phyloP scores from a whole-genome alignment of 2,113 vertebrate genomes.

The Beaufortia kweichowensis region DNA sequence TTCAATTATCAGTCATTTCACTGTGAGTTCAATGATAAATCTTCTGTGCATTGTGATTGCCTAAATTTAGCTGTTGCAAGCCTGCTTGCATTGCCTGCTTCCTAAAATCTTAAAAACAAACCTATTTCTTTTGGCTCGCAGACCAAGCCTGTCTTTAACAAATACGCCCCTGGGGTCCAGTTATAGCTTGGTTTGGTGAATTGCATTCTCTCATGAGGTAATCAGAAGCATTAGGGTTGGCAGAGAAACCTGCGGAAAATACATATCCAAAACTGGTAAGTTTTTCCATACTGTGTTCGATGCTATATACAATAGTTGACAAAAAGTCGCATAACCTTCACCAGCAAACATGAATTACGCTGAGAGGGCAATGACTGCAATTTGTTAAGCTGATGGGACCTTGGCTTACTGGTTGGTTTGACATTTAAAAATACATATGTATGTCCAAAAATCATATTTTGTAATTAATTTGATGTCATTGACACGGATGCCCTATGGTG shows the following conservation, averaged over 20 bases:
- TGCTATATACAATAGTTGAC: constrained; percentile 36
- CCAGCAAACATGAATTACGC: constrained; percentile 18
- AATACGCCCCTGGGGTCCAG: constrained; percentile 38
- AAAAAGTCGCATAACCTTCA: constrained; percentile 31
- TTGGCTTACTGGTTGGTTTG: constrained; percentile 1
- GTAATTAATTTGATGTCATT: background rate
- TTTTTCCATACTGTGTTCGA: constrained; percentile 45
- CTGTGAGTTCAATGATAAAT: background rate
- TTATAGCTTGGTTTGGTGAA: constrained; percentile 50
- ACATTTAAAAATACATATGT: background rate
- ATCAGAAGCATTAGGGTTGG: constrained; percentile 45
- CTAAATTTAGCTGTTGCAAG: background rate
- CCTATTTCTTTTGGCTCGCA: constrained; percentile 47
- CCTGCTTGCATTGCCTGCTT: constrained; percentile 17
- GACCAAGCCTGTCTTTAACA: constrained; percentile 31
- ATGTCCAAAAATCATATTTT: background rate
- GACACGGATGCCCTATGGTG: background rate
- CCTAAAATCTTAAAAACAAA: constrained; percentile 31
- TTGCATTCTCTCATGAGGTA: constrained; percentile 53
- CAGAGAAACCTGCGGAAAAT: constrained; percentile 48
- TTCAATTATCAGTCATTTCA: background rate
- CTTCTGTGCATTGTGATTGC: background rate
- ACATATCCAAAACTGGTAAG: constrained; percentile 50
- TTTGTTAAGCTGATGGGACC: background rate
- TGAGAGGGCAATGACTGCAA: background rate